Conservation (phyloP, 2,113 vertebrate species). For the Cyphomyrus plagiostoma region DNA sequence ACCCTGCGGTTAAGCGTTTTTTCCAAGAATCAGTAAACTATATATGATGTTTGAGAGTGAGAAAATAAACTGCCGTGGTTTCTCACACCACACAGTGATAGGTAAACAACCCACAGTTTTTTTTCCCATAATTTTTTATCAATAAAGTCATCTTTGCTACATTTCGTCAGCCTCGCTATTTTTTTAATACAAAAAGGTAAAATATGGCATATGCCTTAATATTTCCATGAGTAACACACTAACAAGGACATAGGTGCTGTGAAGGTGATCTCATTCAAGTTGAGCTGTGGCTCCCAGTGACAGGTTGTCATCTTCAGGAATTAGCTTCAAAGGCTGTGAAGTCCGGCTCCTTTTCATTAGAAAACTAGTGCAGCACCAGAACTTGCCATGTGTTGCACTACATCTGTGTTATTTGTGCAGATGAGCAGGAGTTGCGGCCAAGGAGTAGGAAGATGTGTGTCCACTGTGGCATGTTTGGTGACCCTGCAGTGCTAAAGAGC, state of each 20-base stretch:
- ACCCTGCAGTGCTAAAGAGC: background rate
- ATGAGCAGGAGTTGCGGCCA: background rate
- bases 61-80: background rate
- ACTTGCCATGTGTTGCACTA: too few relatives aligned
- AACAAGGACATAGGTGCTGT: background rate
- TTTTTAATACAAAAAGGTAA: background rate
- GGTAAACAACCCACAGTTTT: background rate
- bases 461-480: background rate
- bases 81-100: background rate
- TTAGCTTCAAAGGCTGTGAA: background rate
- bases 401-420: background rate
- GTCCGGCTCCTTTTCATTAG: background rate
- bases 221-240: background rate
- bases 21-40: constrained; percentile 4
- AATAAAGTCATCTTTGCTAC: background rate
- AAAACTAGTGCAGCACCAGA: background rate
- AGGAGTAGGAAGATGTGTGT: background rate
- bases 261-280: background rate
- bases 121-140: background rate
- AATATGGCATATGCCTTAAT: background rate
- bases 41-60: background rate
- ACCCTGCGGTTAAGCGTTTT: background rate
- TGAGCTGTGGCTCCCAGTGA: background rate
- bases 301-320: background rate
- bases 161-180: background rate